Evolutionary conservation across 2,113 vertebrate species (phyloP), one percentile per base, ranked within the genome.

Genomic region (Eulemur rufifrons): DNA sequence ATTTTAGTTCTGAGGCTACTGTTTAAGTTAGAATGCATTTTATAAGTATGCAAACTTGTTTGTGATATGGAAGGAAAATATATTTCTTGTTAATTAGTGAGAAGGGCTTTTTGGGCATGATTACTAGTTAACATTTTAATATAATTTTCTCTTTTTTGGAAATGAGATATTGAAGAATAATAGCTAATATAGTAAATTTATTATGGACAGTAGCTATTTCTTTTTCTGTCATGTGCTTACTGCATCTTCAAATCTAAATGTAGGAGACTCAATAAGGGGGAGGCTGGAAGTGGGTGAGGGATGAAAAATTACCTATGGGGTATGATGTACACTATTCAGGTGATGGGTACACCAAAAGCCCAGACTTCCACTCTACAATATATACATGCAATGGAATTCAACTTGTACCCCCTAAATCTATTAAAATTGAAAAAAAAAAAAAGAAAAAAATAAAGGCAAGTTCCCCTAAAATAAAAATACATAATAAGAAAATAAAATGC

Each of bases 61-160:
- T 84, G 77, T 93, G 45, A 69, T 94, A 86, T 45, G 8, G 77
- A 96, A 93, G 56, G 42, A 66, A 95, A 95, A 69, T 85, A 9
- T 23, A 8, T 90, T 91, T 94, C 15, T 84, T 92, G 42, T 18
- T 89, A 56, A 54, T 91, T 32, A 91, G 45, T 87, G 91, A 97
- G 59, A 86, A 78, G 21, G 23, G 12, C 29, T 93, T 94, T 91
- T 50, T 69, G 34, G n/a, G 21, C 94, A 56, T 83, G 21, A 81
- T 96, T 92, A n/a, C 34, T 88, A 15, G 78, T 94, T 94, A 91
- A 52, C 52, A 76, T 86, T 94, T 83, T 64, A 64, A 56, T 21
- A 39, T 84, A 59, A 47, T 74, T 94, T 93, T 93, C n/a, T 74
- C 76, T 34, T n/a, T 97, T 83, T 91, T 92, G 47, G 86, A 93